phyloP scores from a whole-genome alignment of 64 coral and sea anemone genomes.

The Acropora tenuis region DNA sequence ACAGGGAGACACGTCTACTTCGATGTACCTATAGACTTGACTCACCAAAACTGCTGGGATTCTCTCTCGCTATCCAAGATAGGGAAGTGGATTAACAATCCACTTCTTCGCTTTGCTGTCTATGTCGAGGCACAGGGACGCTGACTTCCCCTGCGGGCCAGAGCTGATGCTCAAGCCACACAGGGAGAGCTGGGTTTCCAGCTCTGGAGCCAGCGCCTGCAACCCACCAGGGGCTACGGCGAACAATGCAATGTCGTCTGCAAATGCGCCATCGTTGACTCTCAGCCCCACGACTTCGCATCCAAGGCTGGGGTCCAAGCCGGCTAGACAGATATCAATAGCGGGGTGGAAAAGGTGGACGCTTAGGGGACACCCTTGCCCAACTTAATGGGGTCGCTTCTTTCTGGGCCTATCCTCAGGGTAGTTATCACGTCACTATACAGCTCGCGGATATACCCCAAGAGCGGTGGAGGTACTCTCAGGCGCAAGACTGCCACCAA shows the following conservation, averaged over 20 bases:
- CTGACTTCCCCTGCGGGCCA: slow-evolving; percentile 11
- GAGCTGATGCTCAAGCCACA: no score
- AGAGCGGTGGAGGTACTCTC: slow-evolving; percentile 1
- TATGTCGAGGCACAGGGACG: neutral
- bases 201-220: neutral
- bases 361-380: neutral
- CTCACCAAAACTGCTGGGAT: neutral
- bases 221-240: neutral
- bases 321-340: neutral
- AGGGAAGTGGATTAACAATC: slow-evolving; percentile 1
- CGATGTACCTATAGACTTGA: slow-evolving; percentile 32
- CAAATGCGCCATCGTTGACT: neutral
- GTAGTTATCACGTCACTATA: slow-evolving; percentile 17
- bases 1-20: neutral
- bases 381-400: neutral
- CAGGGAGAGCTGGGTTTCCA: neutral
- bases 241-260: slow-evolving; percentile 31
- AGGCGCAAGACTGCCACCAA: slow-evolving; percentile 8
- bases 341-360: slow-evolving; percentile 16
- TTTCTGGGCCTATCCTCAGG: neutral
- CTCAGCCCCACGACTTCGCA: neutral
- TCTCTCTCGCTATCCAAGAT: neutral
- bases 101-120: neutral
- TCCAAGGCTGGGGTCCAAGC: neutral
- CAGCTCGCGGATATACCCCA: neutral